Evolutionary conservation across 2,797 vertebrate species (phyloP).

Genomic region (Coregonus suidteri): DNA sequence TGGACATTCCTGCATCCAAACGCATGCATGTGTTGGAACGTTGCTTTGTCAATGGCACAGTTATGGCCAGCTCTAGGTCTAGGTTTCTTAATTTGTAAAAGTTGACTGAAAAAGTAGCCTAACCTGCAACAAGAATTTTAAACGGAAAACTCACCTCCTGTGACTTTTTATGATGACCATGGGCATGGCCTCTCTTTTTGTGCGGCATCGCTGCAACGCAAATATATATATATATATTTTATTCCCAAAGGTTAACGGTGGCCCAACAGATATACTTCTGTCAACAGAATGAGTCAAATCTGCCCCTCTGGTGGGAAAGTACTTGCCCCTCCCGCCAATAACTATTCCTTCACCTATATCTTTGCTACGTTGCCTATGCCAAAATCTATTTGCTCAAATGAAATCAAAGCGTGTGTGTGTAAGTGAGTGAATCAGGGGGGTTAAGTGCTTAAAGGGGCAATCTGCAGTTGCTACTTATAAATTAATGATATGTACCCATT

Average conservation of each 20-base stretch:
- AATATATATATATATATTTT: neutral
- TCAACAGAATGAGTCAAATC: neutral
- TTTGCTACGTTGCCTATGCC: too few species aligned
- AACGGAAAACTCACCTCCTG: conserved; percentile 57
- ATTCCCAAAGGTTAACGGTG: neutral
- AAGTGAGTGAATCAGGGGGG: neutral
- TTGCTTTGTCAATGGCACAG: neutral
- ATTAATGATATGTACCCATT: too few species aligned
- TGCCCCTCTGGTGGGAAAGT: conserved; percentile 49
- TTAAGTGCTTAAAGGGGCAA: too few species aligned
- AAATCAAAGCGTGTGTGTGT: neutral
- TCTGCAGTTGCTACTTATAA: too few species aligned
- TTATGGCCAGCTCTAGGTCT: neutral
- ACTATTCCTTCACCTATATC: too few species aligned
- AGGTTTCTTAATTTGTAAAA: neutral
- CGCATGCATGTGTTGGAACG: neutral
- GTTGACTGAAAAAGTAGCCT: neutral
- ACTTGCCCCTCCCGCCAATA: conserved; percentile 28
- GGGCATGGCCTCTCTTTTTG: conserved; percentile 66
- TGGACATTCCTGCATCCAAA: neutral
- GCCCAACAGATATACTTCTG: conserved; percentile 22
- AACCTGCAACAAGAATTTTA: neutral
- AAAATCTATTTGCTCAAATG: neutral
- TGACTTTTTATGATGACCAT: conserved; percentile 42
- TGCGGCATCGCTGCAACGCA: conserved; percentile 66